Evolutionary conservation across 2,888 invertebrate species (phyloP).

Genomic region (Thelaira solivaga): DNA sequence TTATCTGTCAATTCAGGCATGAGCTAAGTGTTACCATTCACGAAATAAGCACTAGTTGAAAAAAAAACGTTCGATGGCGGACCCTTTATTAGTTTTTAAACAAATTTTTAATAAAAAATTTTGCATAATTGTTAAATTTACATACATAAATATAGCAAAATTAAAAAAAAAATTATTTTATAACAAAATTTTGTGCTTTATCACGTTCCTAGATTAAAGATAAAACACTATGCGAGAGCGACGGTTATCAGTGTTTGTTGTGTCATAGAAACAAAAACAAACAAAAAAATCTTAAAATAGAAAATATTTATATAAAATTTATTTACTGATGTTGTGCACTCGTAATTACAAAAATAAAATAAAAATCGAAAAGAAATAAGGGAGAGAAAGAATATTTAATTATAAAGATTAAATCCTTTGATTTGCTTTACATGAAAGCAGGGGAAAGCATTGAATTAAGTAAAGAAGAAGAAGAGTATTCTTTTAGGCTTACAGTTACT

Average conservation of each 20-base stretch:
- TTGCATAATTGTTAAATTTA: neutral
- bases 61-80: too few relatives aligned
- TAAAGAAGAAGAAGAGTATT: too few relatives aligned
- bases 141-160: neutral
- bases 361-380: neutral
- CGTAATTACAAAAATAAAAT: neutral
- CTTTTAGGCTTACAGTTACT: too few relatives aligned
- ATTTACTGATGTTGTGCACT: constrained; percentile 20
- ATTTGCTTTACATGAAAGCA: too few relatives aligned
- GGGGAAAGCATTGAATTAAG: too few relatives aligned
- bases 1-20: too few relatives aligned
- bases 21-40: too few relatives aligned
- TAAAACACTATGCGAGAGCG: constrained; percentile 30
- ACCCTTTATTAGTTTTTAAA: neutral
- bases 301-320: constrained; percentile 16
- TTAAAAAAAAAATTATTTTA: neutral
- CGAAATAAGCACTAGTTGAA: too few relatives aligned
- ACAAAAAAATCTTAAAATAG: too few relatives aligned
- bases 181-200: constrained; percentile 42
- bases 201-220: constrained; percentile 53
- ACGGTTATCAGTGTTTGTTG: constrained; percentile 6
- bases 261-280: neutral
- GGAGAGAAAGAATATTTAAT: too few relatives aligned
- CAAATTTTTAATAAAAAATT: neutral
- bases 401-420: too few relatives aligned